These are phyloP conservation scores for Metaphire vulgaris DNA, from an alignment of 1,140 invertebrate species.

Conservation along the genomic window DNA sequence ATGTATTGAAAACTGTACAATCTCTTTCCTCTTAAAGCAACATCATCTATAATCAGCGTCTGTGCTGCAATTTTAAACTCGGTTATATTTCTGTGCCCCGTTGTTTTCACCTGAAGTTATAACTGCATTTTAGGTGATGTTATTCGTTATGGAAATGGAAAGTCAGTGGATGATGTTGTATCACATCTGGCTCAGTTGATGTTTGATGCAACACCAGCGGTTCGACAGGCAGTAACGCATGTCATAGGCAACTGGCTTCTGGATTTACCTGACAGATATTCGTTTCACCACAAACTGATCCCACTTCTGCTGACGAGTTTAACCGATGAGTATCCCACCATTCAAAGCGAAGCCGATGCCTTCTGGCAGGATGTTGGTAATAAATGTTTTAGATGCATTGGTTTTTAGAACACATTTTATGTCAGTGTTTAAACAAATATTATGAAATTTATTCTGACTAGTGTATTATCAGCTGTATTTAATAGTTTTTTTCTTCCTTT, in stretches of 20 bases:
- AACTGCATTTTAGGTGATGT: too few relatives aligned
- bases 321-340: slow-evolving; percentile 64
- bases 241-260: slow-evolving; percentile 64
- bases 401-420: not conserved
- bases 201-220: slow-evolving; percentile 66
- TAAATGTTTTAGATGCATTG: slow-evolving; percentile 8
- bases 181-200: slow-evolving; percentile 65
- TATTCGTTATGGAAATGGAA: slow-evolving; percentile 59
- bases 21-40: too few relatives aligned
- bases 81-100: too few relatives aligned
- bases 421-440: not conserved
- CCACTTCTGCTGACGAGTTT: slow-evolving; percentile 68
- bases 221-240: slow-evolving; percentile 62
- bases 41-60: too few relatives aligned
- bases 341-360: slow-evolving; percentile 56
- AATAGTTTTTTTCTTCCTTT: too few relatives aligned
- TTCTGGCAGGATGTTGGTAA: slow-evolving; percentile 65
- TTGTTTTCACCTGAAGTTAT: too few relatives aligned
- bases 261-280: slow-evolving; percentile 67
- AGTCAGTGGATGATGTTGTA: slow-evolving; percentile 59
- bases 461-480: too few relatives aligned
- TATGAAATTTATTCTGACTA: not conserved
- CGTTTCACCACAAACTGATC: slow-evolving; percentile 67
- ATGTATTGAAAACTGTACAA: too few relatives aligned
- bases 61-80: too few relatives aligned